Base-by-base conservation (phyloP, 2,888 invertebrate species). In the Exocentrus adspersus region DNA sequence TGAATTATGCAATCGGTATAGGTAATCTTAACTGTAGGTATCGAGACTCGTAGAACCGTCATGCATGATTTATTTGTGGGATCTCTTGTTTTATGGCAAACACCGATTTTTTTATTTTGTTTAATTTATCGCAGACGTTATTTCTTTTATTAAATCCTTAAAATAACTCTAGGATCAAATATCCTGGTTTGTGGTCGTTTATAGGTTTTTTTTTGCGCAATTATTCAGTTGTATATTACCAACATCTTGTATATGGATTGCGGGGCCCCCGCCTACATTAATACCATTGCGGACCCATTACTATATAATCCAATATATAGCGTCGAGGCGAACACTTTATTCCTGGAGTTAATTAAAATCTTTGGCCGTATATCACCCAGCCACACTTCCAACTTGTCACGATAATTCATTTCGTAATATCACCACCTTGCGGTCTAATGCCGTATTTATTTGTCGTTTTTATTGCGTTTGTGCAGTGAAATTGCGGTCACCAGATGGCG, bases 341-440 rank as follows among this genome's bases (percentile, higher is more conserved):
- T 63, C 61, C 65, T n/a, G 53, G 57, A 65, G 68, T 66, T 68
- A 70, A 72, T 75, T 74, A 72, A 70, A 69, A 65, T 57, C 60
- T 24, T 7, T 58, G 57, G 57, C 60, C 65, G 66, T 67, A 57
- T 57, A 57, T 75, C 72, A 74, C 71, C n/a, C 65, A 57, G 72
- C 71, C 74, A 71, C 74, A 75, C 75, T 75, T 74, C 70, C 66
- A 71, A 71, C 72, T 67, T 71, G 75, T 75, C 75, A 73, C n/a
- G 70, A 76, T 76, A 75, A 74, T 70, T 76, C 76, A 77, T 74
- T 69, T 67, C 65, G 64, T 63, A 72, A 72, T 73, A 76, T 77
- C 77, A 75, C 75, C 75, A 75, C 75, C 77, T 76, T 72, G 75
- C 75, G 75, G 73, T 73, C 64, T 63, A 46, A 59, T 65, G 57